These are phyloP conservation scores for Dioctria linearis DNA, from an alignment of 2,888 invertebrate genomes.

Conservation along the genomic window DNA sequence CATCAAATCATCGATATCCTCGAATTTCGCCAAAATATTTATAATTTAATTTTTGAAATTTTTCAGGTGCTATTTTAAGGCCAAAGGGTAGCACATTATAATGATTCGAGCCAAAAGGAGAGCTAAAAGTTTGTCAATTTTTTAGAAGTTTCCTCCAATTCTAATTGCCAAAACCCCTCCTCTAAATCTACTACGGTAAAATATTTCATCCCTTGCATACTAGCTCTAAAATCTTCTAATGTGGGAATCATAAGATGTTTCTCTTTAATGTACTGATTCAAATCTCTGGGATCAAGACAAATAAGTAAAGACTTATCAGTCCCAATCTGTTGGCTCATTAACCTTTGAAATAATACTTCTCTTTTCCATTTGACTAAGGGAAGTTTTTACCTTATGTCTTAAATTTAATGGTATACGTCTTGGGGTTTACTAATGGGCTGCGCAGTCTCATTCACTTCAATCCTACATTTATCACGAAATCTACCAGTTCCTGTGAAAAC, in stretches of 20 bases:
- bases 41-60: no score
- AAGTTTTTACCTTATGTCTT: not conserved
- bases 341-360: not conserved
- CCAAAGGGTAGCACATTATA: no score
- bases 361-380: not conserved
- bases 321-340: constrained; percentile 72
- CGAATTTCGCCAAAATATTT: no score
- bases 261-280: constrained; percentile 45
- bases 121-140: no score
- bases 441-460: no score
- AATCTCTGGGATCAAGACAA: constrained; percentile 49
- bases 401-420: not conserved
- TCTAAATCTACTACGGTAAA: constrained; percentile 49
- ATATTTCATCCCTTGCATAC: constrained; percentile 42
- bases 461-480: not conserved
- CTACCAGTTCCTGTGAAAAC: not conserved
- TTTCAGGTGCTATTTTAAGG: no score
- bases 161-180: constrained; percentile 52
- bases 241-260: constrained; percentile 45
- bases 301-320: constrained; percentile 49
- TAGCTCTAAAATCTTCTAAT: constrained; percentile 38
- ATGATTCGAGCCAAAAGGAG: no score
- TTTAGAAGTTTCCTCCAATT: no score
- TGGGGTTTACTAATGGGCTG: not conserved
- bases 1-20: no score